A percentile compares a stretch with the other conserved stretches of the same genome.
phyloP scores from a whole-genome alignment of 35 echinoderm and acorn worm species.

The Apostichopus californicus region DNA sequence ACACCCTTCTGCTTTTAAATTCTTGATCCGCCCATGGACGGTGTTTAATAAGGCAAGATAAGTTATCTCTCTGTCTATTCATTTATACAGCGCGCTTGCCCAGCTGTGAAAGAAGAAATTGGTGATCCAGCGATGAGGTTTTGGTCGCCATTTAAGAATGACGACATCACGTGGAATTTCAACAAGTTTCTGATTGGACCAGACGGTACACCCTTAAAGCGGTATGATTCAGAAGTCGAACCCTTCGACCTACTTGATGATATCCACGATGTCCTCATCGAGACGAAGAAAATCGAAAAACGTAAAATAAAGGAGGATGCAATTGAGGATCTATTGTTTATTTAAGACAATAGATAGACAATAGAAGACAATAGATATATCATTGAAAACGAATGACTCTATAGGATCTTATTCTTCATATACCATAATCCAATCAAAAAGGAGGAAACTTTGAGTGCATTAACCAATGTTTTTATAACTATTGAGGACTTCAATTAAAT shows the following conservation, averaged over 20 bases:
- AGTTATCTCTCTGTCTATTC: neutral
- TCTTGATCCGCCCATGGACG: neutral
- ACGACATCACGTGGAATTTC: conserved; percentile 97
- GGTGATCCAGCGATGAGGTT: conserved; percentile 72
- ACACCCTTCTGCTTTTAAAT: no score
- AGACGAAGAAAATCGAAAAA: conserved; percentile 52
- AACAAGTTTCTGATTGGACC: conserved; percentile 86
- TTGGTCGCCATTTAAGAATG: conserved; percentile 73
- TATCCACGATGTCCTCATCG: conserved; percentile 33
- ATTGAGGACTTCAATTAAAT: no score
- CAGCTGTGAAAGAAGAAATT: conserved; percentile 78
- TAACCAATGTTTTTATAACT: no score
- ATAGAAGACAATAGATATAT: no score
- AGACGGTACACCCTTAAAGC: conserved; percentile 75
- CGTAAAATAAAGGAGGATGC: neutral
- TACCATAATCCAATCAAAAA: no score
- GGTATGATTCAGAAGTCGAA: conserved; percentile 68
- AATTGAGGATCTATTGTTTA: conserved; percentile 10
- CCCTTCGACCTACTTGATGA: conserved; percentile 54
- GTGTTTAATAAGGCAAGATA: neutral
- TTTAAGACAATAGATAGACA: neutral
- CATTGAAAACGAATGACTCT: no score
- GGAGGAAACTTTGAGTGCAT: no score
- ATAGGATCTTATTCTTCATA: no score
- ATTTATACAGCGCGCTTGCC: conserved; percentile 63